phyloP scores from a whole-genome alignment of 2,888 invertebrate genomes.

The Tholera decimalis region DNA sequence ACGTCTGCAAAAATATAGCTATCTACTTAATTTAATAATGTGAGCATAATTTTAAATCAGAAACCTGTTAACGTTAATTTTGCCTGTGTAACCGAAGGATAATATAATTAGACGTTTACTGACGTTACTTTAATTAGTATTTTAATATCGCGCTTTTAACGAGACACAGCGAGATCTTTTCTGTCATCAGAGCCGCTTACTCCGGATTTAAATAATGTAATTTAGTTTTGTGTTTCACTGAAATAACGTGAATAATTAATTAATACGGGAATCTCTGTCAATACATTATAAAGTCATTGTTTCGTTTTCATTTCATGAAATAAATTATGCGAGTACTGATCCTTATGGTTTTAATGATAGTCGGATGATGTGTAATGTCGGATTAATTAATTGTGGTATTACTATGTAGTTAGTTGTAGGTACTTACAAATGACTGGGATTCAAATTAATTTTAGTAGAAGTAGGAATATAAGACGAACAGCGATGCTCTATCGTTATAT shows the following conservation, averaged over 20 bases:
- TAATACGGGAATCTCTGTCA: slow-evolving; percentile 22
- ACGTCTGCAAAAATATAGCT: background rate
- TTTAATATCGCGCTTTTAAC: slow-evolving; percentile 27
- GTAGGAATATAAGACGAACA: too few relatives aligned
- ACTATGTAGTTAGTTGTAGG: too few relatives aligned
- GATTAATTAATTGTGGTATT: too few relatives aligned
- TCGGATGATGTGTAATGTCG: background rate
- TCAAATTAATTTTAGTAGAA: too few relatives aligned
- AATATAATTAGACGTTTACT: slow-evolving; percentile 23
- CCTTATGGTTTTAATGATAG: background rate
- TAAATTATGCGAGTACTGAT: background rate
- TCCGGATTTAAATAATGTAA: slow-evolving; percentile 22
- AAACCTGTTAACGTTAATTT: slow-evolving; percentile 12
- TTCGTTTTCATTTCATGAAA: background rate
- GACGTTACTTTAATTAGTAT: slow-evolving; percentile 21
- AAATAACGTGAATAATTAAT: slow-evolving; percentile 41
- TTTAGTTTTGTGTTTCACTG: slow-evolving; percentile 30
- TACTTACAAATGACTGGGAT: too few relatives aligned
- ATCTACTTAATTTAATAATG: background rate
- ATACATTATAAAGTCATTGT: slow-evolving; percentile 14
- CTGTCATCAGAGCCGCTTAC: slow-evolving; percentile 11
- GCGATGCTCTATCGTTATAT: too few relatives aligned
- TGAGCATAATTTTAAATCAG: slow-evolving; percentile 11
- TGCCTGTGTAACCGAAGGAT: slow-evolving; percentile 4
- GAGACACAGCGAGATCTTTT: slow-evolving; percentile 24